These are phyloP conservation scores for Rhodinocichla rosea DNA, from an alignment of 2,113 vertebrate genomes.

Conservation along the genomic window DNA sequence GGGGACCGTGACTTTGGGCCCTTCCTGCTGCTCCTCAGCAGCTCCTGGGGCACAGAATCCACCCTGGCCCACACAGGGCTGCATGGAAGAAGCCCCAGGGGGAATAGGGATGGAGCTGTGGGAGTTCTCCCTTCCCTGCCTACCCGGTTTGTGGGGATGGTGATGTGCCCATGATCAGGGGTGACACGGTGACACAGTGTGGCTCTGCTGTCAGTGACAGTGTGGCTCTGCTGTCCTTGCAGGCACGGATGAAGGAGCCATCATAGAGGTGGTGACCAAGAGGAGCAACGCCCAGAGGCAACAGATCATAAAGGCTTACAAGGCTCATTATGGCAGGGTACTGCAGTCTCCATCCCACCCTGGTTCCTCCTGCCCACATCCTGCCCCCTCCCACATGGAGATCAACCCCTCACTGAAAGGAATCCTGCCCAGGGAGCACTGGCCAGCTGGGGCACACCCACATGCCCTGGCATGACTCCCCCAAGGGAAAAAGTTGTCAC, in stretches of 20 bases:
- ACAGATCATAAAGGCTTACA: conserved; percentile 88
- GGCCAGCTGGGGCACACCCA: neutral
- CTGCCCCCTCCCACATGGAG: neutral
- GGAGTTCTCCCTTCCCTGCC: neutral
- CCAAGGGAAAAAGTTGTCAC: neutral
- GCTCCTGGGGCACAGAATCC: neutral
- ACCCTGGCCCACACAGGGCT: neutral
- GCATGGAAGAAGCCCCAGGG: neutral
- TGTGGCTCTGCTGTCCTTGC: neutral
- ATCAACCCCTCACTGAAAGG: neutral
- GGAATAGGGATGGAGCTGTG: neutral
- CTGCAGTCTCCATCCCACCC: neutral
- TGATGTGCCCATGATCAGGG: accelerated
- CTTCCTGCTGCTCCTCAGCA: neutral
- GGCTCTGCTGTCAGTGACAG: neutral
- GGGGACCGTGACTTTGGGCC: accelerated
- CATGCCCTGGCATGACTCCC: neutral
- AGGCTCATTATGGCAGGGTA: conserved; percentile 93
- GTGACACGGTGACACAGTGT: neutral
- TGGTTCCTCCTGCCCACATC: neutral
- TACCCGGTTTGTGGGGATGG: neutral
- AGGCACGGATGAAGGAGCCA: conserved; percentile 91
- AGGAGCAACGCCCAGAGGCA: conserved; percentile 92
- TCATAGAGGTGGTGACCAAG: conserved; percentile 85
- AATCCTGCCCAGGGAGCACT: neutral